Conservation (phyloP, 23 tunicate genomes). For the Botrylloides violaceus region DNA sequence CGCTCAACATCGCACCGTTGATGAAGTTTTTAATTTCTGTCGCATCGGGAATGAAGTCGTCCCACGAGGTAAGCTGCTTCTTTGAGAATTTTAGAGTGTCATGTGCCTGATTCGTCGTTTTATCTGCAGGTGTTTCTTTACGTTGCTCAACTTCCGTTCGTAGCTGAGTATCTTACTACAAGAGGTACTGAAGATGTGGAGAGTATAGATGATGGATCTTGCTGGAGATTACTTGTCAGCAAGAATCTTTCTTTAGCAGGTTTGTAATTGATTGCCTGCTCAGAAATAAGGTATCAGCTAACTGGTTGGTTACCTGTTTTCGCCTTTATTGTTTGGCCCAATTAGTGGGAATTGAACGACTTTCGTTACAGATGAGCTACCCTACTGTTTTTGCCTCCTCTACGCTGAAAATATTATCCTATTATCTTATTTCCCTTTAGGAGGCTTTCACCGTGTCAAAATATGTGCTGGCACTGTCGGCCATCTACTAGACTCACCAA, state of each 20-base stretch:
- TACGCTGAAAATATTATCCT: no score
- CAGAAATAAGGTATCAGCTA: no score
- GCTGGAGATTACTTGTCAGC: conserved; percentile 49
- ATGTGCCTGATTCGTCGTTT: background rate
- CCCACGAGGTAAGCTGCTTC: conserved; percentile 43
- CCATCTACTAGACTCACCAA: conserved; percentile 46
- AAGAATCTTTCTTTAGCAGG: conserved; percentile 60
- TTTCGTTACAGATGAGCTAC: no score
- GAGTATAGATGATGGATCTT: conserved; percentile 63
- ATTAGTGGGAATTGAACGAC: no score
- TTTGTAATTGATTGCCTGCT: no score
- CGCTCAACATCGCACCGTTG: conserved; percentile 52
- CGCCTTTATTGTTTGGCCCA: no score
- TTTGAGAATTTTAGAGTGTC: background rate
- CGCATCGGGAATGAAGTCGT: conserved; percentile 23
- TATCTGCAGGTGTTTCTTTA: conserved; percentile 56
- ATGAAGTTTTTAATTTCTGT: conserved; percentile 44
- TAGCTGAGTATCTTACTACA: conserved; percentile 55
- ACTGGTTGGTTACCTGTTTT: no score
- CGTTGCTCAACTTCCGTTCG: conserved; percentile 50
- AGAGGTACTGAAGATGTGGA: conserved; percentile 79
- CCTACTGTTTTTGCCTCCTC: no score
- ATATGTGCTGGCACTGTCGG: conserved; percentile 65
- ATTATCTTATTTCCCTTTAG: no score
- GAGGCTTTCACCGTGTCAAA: conserved; percentile 45